phyloP scores from a whole-genome alignment of 2,888 invertebrate species.

The Drosophila maculinotata region DNA sequence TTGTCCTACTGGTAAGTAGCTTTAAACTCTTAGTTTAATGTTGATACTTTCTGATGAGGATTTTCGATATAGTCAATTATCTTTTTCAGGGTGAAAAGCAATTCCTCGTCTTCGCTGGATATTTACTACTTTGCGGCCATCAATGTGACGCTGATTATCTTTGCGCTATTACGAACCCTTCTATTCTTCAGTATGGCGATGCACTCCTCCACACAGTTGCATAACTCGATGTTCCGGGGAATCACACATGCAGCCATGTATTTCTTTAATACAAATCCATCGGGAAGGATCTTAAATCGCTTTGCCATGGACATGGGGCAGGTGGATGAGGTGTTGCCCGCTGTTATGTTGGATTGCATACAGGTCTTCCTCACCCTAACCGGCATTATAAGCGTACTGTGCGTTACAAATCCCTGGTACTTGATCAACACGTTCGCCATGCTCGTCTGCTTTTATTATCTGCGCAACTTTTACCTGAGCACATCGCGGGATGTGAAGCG shows the following conservation, averaged over 20 bases:
- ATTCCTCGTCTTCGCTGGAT: slow-evolving; percentile 62
- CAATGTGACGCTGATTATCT: slow-evolving; percentile 83
- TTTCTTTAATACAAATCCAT: slow-evolving; percentile 95
- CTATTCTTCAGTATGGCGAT: slow-evolving; percentile 87
- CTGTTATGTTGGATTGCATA: slow-evolving; percentile 84
- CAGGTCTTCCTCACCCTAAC: slow-evolving; percentile 92
- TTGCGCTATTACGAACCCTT: slow-evolving; percentile 83
- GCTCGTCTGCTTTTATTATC: slow-evolving; percentile 89
- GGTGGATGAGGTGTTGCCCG: slow-evolving; percentile 85
- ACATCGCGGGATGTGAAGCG: slow-evolving; percentile 93
- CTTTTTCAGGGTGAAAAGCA: slow-evolving; percentile 77
- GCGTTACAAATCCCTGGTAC: slow-evolving; percentile 90
- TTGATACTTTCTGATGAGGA: neutral
- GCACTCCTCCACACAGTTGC: slow-evolving; percentile 91
- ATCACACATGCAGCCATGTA: slow-evolving; percentile 92
- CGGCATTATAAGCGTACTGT: slow-evolving; percentile 92
- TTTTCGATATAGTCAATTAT: neutral
- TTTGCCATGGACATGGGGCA: slow-evolving; percentile 94
- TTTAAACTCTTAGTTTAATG: no score
- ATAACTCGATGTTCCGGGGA: slow-evolving; percentile 92
- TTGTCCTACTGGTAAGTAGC: slow-evolving; percentile 89
- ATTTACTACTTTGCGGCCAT: slow-evolving; percentile 86
- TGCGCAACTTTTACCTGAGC: slow-evolving; percentile 91
- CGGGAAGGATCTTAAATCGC: slow-evolving; percentile 92
- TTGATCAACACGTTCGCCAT: slow-evolving; percentile 90